Evolutionary conservation across 1,140 invertebrate genomes (phyloP), one percentile per base, ranked within the genome.

Genomic region (Tigriopus japonicus): DNA sequence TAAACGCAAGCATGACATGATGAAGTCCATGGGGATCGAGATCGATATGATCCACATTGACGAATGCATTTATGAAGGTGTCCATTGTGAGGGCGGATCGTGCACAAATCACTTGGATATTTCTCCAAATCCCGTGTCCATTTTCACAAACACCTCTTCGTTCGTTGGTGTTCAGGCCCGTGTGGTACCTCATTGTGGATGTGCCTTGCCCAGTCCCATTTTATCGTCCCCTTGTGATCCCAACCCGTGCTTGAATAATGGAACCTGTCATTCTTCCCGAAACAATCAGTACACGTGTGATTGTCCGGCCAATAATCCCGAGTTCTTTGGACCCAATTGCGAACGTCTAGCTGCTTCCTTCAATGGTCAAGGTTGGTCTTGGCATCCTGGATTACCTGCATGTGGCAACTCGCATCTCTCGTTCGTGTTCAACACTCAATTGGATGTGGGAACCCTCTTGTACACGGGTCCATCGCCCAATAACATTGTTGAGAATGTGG

Each of bases 121-220:
- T 63, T 80, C 77, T 53, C 78, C 79, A 1, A 77, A 78, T n/a
- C 84, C 86, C 0, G 80, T 82, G 41, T 74, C 81, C 6, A 83
- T 94, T 0, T 91, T 84, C 66, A 88, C 90, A 0, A 94, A 94
- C 67, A 83, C 79, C 1, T 87, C 84, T 1, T 87, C 87, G 5
- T 89, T 93, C 68, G 85, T 93, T 7, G 88, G 89, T 0, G 85
- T 94, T 0, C 78, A 80, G 52, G 86, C 88, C 0, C 76, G 81
- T 1, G 79, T 89, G 0, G 78, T 84, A 67, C 80, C 87, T 0
- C 74, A 81, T 42, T 93, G 88, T 66, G 62, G 59, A 17, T 67
- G 66, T 43, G 42, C 15, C 23, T 2, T 42, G 12, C 58, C 58
- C 14, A 15, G 13, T n/a, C n/a, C 17, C 23, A 28, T 52, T 23